phyloP scores from a whole-genome alignment of 53 echinoderm and acorn worm genomes.

The Luidia sarsii region DNA sequence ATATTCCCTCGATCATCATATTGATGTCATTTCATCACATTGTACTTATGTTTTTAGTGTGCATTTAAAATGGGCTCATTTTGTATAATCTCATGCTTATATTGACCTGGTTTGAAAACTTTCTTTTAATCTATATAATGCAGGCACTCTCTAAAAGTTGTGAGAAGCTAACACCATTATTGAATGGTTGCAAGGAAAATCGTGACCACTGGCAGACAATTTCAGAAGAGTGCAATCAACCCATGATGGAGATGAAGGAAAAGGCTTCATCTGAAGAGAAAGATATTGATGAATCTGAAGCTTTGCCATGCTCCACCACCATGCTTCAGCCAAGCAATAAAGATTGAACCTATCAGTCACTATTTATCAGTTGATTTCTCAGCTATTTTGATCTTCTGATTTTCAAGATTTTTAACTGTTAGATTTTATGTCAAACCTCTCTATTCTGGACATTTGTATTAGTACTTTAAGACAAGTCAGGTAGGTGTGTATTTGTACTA shows the following conservation, averaged over 20 bases:
- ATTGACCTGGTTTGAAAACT: too few relatives aligned
- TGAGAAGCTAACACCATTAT: conserved; percentile 70
- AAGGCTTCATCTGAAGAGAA: conserved; percentile 78
- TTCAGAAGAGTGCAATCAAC: conserved; percentile 57
- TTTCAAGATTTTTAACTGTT: conserved; percentile 44
- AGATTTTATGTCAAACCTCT: not conserved
- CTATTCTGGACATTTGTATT: conserved; percentile 26
- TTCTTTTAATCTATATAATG: too few relatives aligned
- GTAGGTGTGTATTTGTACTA: not conserved
- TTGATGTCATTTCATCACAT: too few relatives aligned
- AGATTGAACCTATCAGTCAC: conserved; percentile 11
- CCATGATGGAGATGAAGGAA: conserved; percentile 61
- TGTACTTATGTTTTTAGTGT: too few relatives aligned
- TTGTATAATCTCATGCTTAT: too few relatives aligned
- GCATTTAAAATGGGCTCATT: too few relatives aligned
- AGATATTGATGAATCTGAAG: conserved; percentile 93
- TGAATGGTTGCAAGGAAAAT: conserved; percentile 72
- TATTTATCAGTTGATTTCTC: not conserved
- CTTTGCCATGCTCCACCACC: conserved; percentile 40
- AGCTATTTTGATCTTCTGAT: not conserved
- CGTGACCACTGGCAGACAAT: conserved; percentile 83
- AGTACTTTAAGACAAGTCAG: conserved; percentile 14
- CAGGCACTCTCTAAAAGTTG: conserved; percentile 73
- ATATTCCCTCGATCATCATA: too few relatives aligned
- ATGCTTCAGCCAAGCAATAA: conserved; percentile 51